Conservation (phyloP, 2,888 invertebrate species). For the Deroplatys truncata region DNA sequence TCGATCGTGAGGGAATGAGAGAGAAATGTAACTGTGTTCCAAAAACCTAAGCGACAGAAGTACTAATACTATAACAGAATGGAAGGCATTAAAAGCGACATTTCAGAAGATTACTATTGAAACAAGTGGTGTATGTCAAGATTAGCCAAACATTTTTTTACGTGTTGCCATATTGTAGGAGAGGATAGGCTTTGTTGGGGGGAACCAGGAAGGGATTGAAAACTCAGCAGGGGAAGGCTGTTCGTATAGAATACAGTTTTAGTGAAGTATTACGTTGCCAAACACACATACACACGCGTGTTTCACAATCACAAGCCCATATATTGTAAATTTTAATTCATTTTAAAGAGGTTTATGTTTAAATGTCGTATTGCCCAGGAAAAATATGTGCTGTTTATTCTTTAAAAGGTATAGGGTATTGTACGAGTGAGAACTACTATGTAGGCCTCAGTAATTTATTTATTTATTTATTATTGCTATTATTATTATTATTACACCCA, state of each 20-base stretch:
- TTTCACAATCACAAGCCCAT: neutral
- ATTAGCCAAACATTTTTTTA: neutral
- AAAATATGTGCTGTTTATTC: too few species aligned
- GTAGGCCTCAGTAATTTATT: too few species aligned
- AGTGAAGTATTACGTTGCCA: neutral
- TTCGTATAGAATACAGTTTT: neutral
- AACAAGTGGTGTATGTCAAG: neutral
- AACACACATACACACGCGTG: neutral
- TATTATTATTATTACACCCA: too few species aligned
- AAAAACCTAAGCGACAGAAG: neutral
- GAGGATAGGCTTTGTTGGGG: neutral
- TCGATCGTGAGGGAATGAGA: neutral
- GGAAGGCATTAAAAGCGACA: neutral
- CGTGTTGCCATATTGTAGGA: neutral
- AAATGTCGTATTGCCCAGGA: too few species aligned
- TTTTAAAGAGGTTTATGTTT: neutral
- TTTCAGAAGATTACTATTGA: neutral
- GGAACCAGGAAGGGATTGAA: too few species aligned
- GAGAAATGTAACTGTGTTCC: too few species aligned
- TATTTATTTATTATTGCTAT: too few species aligned
- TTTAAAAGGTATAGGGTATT: too few species aligned
- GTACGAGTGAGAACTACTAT: too few species aligned
- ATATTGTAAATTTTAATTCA: neutral
- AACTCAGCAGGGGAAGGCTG: too few species aligned
- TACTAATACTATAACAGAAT: neutral